phyloP scores from a whole-genome alignment of 2,888 invertebrate species.

The Athalia rosae region DNA sequence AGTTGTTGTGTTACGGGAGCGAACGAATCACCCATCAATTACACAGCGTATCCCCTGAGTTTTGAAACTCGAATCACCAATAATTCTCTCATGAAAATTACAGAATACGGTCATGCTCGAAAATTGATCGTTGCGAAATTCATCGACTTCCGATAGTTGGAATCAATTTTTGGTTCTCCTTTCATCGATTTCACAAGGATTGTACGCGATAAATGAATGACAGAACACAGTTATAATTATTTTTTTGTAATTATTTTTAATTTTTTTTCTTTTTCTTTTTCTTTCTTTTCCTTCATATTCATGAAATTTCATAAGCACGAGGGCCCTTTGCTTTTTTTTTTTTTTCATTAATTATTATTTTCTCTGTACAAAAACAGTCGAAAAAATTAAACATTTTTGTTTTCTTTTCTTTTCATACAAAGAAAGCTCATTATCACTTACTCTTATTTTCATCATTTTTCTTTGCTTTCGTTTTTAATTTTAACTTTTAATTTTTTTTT shows the following conservation, averaged over 20 bases:
- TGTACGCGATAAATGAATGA: not conserved
- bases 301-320: constrained; percentile 73
- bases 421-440: constrained; percentile 48
- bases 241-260: not conserved
- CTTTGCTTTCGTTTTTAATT: constrained; percentile 57
- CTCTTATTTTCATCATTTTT: constrained; percentile 52
- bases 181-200: constrained; percentile 15
- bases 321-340: constrained; percentile 68
- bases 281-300: constrained; percentile 62
- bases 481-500: constrained; percentile 19
- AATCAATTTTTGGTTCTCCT: not conserved
- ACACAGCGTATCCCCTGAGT: no score
- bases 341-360: constrained; percentile 63
- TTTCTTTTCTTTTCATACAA: constrained; percentile 27
- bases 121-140: no score
- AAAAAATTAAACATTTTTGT: constrained; percentile 63
- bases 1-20: no score
- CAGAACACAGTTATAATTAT: not conserved
- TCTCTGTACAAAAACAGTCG: constrained; percentile 74
- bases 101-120: no score
- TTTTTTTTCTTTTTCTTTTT: constrained; percentile 8
- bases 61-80: no score
- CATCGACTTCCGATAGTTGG: not conserved
- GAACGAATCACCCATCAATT: no score
- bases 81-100: no score